Base-by-base conservation (phyloP, 2,797 vertebrate genomes). In the Toxotes lorentzi region DNA sequence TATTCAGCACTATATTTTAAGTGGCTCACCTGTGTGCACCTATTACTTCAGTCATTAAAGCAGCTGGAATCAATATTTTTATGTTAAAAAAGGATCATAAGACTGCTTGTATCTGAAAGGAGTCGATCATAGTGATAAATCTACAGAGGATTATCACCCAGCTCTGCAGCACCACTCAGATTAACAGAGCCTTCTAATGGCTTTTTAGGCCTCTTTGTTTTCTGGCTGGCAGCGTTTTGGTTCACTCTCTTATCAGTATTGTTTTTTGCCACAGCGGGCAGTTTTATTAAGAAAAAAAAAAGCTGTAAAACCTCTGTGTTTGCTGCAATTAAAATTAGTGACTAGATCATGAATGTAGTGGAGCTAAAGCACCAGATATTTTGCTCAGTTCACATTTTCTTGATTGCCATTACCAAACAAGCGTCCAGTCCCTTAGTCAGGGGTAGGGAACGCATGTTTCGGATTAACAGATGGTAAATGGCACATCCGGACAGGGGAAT, bases 1-100 rank as follows among this genome's bases (percentile, higher is more conserved):
- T 41, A 38, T 64, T 63, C 40, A 50, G 50, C 38, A 21, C 73
- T 32, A 41, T 56, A 32, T 75, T 72, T 72, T 40, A 48, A 38
- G 23, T 2, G 54, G 41, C 27, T 65, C 27, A 54, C 32, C 43
- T 64, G 51, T 50, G 45, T 59, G 12, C 11, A 45, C 5, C 34
- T 50, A 45, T 30, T 53, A 10, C 3, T 67, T 57, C 19, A 40
- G 4, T 23, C 7, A 43, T 56, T 50, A 4, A 53, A 74, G 48
- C 17, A 30, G 23, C n/a, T 6, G 0, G 50, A 30, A 69, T 41
- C 16, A 11, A 35, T 64, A 40, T 72, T 51, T 47, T 32, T 30
- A 6, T 17, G 2, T 21, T 19, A 43, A 10, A 12, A 3, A 53
- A 54, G 16, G 27, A 61, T 61, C 34, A 51, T 6, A 24, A 27